phyloP scores from a whole-genome alignment of 2,888 invertebrate genomes.

The Tachina fera region DNA sequence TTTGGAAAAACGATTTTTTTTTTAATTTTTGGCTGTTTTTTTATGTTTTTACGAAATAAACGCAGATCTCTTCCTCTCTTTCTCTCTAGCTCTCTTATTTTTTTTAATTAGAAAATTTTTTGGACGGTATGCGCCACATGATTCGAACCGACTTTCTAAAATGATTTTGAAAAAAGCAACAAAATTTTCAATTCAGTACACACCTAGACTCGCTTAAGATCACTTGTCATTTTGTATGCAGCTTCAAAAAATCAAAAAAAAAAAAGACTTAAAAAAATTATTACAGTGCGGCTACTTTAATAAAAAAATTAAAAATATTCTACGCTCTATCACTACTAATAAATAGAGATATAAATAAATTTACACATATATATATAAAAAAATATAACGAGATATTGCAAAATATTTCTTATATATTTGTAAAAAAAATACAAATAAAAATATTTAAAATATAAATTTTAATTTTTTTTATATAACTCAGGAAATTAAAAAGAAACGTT shows the following conservation, averaged over 20 bases:
- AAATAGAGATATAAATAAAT: slow-evolving; percentile 43
- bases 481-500: slow-evolving; percentile 23
- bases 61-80: slow-evolving; percentile 6
- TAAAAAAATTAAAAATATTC: slow-evolving; percentile 16
- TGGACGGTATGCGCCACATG: slow-evolving; percentile 31
- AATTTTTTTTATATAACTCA: slow-evolving; percentile 70
- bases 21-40: slow-evolving; percentile 4
- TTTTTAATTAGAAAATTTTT: slow-evolving; percentile 12
- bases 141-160: slow-evolving; percentile 36
- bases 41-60: slow-evolving; percentile 1
- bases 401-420: slow-evolving; percentile 29
- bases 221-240: slow-evolving; percentile 76
- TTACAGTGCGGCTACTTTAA: slow-evolving; percentile 59
- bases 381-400: slow-evolving; percentile 53
- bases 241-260: slow-evolving; percentile 20
- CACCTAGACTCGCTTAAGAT: slow-evolving; percentile 81
- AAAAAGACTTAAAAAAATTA: slow-evolving; percentile 26
- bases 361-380: slow-evolving; percentile 20
- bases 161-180: slow-evolving; percentile 49
- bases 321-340: slow-evolving; percentile 29
- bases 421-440: slow-evolving; percentile 29
- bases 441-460: slow-evolving; percentile 24
- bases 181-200: slow-evolving; percentile 77
- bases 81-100: background rate
- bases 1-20: too few relatives aligned